A percentile compares a stretch with the other conserved stretches of the same genome.
phyloP scores from a whole-genome alignment of 2,888 invertebrate species.

The Euspilapteryx auroguttella region DNA sequence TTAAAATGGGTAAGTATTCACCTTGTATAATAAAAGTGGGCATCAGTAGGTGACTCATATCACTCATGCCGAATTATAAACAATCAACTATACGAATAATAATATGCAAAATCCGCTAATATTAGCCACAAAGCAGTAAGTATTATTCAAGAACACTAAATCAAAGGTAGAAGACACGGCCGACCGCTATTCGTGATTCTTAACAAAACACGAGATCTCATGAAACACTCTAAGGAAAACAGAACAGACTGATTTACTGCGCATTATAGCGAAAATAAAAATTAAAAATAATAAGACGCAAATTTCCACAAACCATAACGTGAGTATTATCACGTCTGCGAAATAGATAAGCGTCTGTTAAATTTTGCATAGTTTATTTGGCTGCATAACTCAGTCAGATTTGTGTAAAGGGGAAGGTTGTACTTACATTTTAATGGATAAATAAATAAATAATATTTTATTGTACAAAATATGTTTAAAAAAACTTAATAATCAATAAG shows the following conservation, averaged over 20 bases:
- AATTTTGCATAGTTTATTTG: background rate
- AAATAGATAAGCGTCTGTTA: background rate
- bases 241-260: conserved; percentile 53
- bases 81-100: too few species aligned
- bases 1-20: too few species aligned
- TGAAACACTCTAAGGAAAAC: conserved; percentile 51
- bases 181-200: conserved; percentile 55
- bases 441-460: too few species aligned
- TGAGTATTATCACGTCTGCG: conserved; percentile 29
- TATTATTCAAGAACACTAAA: conserved; percentile 31
- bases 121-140: conserved; percentile 15
- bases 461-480: too few species aligned
- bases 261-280: conserved; percentile 46
- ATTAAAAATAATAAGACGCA: conserved; percentile 40
- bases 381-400: background rate
- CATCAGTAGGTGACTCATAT: too few species aligned
- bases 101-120: conserved; percentile 1
- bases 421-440: too few species aligned
- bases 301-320: conserved; percentile 12
- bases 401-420: background rate
- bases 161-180: conserved; percentile 35
- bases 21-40: too few species aligned
- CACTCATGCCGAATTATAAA: too few species aligned
- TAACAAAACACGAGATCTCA: conserved; percentile 44
- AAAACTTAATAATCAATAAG: too few species aligned